Evolutionary conservation across 2,888 invertebrate genomes (phyloP).

Genomic region (Pardosa pseudoannulata): DNA sequence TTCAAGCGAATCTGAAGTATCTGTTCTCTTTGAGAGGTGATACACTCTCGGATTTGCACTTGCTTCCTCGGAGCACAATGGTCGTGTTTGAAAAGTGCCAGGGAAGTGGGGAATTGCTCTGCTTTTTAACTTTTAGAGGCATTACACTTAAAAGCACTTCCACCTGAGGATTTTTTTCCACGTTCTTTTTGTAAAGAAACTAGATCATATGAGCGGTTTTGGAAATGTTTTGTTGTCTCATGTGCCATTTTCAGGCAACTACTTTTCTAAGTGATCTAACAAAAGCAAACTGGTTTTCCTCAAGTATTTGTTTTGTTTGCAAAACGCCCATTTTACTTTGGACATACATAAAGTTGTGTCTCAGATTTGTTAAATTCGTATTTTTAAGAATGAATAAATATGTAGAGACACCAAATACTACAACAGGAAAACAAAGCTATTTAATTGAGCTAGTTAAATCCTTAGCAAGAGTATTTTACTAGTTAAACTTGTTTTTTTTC

Average conservation of each 20-base stretch:
- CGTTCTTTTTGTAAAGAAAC: neutral
- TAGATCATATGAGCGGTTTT: neutral
- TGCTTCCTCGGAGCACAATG: neutral
- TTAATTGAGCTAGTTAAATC: no score
- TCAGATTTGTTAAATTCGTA: neutral
- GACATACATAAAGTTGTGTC: no score
- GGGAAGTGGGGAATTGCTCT: neutral
- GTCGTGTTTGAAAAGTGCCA: neutral
- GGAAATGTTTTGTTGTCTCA: neutral
- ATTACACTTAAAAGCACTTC: neutral
- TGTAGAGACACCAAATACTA: no score
- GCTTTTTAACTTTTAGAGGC: neutral
- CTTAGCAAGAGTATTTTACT: no score
- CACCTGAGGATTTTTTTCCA: neutral
- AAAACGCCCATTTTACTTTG: no score
- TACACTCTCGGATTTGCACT: slow-evolving; percentile 18
- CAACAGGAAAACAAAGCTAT: no score
- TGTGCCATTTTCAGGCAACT: neutral
- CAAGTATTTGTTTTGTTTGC: no score
- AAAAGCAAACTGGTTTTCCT: neutral
- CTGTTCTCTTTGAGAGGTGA: slow-evolving; percentile 45
- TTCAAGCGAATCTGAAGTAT: neutral
- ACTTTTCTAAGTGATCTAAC: neutral
- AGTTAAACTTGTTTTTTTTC: no score
- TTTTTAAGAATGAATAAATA: neutral